These are phyloP conservation scores for Desoria tigrina DNA, from an alignment of 2,888 invertebrate species.

Conservation along the genomic window DNA sequence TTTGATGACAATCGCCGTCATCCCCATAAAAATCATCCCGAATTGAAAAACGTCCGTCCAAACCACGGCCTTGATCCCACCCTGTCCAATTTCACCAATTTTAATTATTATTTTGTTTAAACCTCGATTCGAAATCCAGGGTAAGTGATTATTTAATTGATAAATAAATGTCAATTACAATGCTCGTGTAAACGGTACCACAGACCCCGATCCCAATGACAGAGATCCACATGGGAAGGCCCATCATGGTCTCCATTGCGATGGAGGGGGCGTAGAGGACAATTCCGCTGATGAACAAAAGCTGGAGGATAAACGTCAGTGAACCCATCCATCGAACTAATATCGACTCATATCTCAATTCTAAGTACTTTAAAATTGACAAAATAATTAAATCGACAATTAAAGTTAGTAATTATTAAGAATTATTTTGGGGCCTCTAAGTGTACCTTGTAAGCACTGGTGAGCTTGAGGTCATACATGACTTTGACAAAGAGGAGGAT, in stretches of 20 bases:
- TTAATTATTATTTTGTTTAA: too few relatives aligned
- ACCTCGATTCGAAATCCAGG: too few relatives aligned
- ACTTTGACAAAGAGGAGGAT: constrained; percentile 42
- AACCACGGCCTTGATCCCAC: constrained; percentile 76
- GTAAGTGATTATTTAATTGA: not conserved
- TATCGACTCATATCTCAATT: constrained; percentile 44
- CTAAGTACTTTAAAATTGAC: constrained; percentile 43
- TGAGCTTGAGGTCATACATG: constrained; percentile 47
- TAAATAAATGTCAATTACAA: constrained; percentile 53
- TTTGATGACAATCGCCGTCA: constrained; percentile 41
- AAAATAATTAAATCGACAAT: too few relatives aligned
- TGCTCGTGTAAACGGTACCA: constrained; percentile 57
- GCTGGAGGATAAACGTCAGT: constrained; percentile 44
- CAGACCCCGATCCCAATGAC: constrained; percentile 37
- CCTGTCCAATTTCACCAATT: constrained; percentile 64
- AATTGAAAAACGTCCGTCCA: constrained; percentile 75
- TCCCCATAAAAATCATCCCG: constrained; percentile 67
- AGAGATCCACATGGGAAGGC: constrained; percentile 37
- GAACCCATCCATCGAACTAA: constrained; percentile 43
- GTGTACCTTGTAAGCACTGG: constrained; percentile 45
- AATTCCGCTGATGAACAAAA: constrained; percentile 41
- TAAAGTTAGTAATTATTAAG: too few relatives aligned
- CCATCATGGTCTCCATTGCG: constrained; percentile 47
- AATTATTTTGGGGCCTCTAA: not conserved
- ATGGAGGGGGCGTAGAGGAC: constrained; percentile 49